phyloP scores from a whole-genome alignment of 1,140 invertebrate species.

The Cheumatopsyche charites region DNA sequence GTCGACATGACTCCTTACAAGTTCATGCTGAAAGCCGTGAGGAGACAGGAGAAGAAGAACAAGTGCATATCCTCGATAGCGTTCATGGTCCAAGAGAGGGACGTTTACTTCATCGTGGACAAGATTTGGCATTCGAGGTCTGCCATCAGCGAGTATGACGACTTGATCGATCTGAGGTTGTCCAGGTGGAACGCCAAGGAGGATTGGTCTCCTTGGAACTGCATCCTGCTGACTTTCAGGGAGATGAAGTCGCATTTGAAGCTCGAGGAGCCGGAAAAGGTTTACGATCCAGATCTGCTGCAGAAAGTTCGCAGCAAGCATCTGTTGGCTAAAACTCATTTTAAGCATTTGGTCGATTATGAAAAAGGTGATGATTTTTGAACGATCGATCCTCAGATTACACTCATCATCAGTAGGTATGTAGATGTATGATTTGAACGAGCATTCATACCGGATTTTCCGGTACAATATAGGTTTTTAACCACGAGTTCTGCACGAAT shows the following conservation, averaged over 20 bases:
- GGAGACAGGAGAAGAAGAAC: conserved; percentile 64
- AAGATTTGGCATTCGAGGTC: conserved; percentile 73
- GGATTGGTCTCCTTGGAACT: conserved; percentile 78
- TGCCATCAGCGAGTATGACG: conserved; percentile 65
- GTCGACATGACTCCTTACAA: conserved; percentile 66
- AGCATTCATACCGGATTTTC: too few species aligned
- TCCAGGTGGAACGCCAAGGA: conserved; percentile 64
- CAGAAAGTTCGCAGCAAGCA: conserved; percentile 57
- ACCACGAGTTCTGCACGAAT: too few species aligned
- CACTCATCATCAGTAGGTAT: too few species aligned
- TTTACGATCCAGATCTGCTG: conserved; percentile 63
- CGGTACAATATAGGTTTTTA: too few species aligned
- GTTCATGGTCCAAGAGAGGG: conserved; percentile 67
- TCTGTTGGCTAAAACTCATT: conserved; percentile 57
- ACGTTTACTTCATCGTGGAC: conserved; percentile 69
- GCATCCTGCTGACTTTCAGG: conserved; percentile 68
- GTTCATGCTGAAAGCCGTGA: conserved; percentile 65
- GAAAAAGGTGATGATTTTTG: too few species aligned
- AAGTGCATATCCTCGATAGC: conserved; percentile 64
- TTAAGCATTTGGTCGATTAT: conserved; percentile 52
- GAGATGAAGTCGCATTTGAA: conserved; percentile 68
- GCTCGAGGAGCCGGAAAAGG: conserved; percentile 58
- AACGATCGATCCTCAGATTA: too few species aligned
- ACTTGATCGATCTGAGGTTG: conserved; percentile 65
- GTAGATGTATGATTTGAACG: too few species aligned